phyloP scores from a whole-genome alignment of 2,113 vertebrate genomes.

The Probosciger aterrimus region DNA sequence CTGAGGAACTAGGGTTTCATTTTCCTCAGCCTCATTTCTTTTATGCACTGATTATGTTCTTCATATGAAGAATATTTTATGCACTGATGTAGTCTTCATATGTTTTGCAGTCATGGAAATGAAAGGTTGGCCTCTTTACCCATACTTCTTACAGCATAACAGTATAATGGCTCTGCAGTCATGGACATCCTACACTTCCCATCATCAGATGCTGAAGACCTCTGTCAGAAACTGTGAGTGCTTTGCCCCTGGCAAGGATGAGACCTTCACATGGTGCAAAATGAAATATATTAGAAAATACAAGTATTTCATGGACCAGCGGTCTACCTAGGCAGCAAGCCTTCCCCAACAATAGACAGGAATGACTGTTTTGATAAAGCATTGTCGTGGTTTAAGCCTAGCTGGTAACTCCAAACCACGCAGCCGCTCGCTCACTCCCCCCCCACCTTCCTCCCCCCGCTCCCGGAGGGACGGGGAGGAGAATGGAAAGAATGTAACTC shows the following conservation, averaged over 20 bases:
- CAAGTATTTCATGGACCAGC: neutral
- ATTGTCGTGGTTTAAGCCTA: no score
- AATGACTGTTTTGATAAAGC: neutral
- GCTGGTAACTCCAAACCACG: no score
- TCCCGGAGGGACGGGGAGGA: no score
- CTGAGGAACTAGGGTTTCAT: neutral
- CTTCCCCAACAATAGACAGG: neutral
- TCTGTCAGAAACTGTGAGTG: neutral
- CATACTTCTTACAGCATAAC: neutral
- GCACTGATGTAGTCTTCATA: neutral
- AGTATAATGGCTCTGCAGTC: neutral
- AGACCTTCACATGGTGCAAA: neutral
- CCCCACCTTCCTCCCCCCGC: no score
- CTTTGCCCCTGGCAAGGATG: neutral
- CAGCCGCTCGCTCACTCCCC: no score
- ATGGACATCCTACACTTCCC: neutral
- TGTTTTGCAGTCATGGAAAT: neutral
- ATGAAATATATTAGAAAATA: neutral
- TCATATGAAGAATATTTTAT: neutral
- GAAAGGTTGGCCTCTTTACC: neutral
- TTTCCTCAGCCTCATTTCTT: constrained; percentile 8
- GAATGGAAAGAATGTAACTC: no score
- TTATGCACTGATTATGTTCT: neutral
- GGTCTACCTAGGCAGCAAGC: neutral
- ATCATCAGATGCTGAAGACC: neutral